Evolutionary conservation across 2,797 vertebrate species (phyloP), one percentile per base, ranked within the genome.

Genomic region (Mallotus villosus): DNA sequence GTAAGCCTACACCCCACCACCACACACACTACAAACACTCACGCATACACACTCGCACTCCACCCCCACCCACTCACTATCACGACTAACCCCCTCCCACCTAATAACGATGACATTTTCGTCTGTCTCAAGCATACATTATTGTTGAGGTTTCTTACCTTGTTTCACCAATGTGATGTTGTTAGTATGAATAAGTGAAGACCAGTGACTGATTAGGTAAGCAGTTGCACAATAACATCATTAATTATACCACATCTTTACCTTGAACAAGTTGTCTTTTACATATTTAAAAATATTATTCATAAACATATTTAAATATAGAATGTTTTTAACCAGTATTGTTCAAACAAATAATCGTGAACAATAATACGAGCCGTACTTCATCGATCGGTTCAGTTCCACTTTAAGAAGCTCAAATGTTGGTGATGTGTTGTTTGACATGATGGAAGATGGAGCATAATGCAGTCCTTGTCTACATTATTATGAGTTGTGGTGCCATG

Each of bases 101-200:
- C 85, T 91, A 91, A 92, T 90, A 86, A 89, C 82, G 59, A 78
- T 68, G 78, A 86, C 85, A 87, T 87, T 86, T 83, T 86, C 77
- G 71, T 70, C 77, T 14, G 71, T 82, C 79, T 60, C 25, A 25
- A 8, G 32, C 3, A 19, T 3, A 32, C 4, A 16, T 61, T 53
- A 73, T 76, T 75, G 58, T 72, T 75, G 27, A 64, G 81, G 75
- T 78, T 82, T 86, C 71, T 80, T 73, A 46, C 41, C 32, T 34
- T 34, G 32, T 34, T 34, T 34, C 32, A 8, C 5, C 8, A 34
- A 8, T 6, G 32, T 8, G 8, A 34, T 34, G 32, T 34, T 34
- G 32, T 34, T 34, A 34, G 32, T 34, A 34, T 34, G 32, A 34
- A 8, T 34, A 34, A 34, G 32, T 6, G 8, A 34, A 34, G 6